These are phyloP conservation scores for Ptiloglossa arizonensis DNA, from an alignment of 1,140 invertebrate species.

Conservation along the genomic window DNA sequence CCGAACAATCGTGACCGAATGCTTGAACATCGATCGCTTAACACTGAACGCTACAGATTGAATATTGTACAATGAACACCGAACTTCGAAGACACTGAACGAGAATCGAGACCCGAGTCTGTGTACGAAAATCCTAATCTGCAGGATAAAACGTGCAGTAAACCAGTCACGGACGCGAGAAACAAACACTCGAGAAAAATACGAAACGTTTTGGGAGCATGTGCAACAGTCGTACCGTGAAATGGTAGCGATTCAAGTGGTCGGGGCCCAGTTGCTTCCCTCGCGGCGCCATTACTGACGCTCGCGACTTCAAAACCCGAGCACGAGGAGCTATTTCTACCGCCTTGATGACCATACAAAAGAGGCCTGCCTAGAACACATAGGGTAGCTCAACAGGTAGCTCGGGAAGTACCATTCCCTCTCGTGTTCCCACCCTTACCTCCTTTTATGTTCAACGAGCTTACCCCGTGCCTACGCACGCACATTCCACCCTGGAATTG, in stretches of 20 bases:
- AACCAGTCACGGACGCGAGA: no score
- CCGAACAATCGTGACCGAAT: no score
- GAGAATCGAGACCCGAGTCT: no score
- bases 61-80: no score
- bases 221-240: neutral
- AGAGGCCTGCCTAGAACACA: constrained; percentile 46
- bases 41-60: no score
- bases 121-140: no score
- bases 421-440: neutral
- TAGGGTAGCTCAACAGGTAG: constrained; percentile 58
- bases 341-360: constrained; percentile 47
- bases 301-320: neutral
- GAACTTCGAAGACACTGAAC: no score
- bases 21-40: no score
- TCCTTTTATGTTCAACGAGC: constrained; percentile 34
- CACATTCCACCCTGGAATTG: constrained; percentile 9
- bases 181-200: neutral
- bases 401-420: constrained; percentile 19
- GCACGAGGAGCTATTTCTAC: constrained; percentile 20
- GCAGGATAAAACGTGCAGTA: no score
- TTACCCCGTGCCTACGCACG: neutral
- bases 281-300: neutral
- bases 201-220: neutral
- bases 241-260: neutral
- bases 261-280: neutral